Conservation (phyloP, 2,113 vertebrate genomes). For the Zosterops lateralis region DNA sequence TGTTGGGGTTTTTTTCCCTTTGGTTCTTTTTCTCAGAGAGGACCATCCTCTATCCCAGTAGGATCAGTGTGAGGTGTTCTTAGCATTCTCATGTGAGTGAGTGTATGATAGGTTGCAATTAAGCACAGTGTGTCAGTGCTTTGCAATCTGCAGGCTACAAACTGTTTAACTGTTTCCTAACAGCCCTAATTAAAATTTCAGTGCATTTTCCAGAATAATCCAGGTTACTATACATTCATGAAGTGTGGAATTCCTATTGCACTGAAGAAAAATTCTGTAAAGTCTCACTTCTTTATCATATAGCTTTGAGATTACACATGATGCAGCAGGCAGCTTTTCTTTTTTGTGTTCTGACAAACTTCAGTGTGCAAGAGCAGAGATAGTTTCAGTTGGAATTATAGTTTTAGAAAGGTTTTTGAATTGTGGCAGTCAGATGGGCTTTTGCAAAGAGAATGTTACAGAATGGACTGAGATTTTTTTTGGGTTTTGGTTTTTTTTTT, state of each 20-base stretch:
- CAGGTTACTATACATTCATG: rapidly evolving
- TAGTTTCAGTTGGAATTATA: background rate
- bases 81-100: background rate
- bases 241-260: background rate
- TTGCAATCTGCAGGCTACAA: background rate
- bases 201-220: background rate
- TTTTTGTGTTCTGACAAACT: background rate
- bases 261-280: background rate
- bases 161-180: background rate
- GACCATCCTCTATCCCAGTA: background rate
- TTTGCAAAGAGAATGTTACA: background rate
- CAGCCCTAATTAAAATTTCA: background rate
- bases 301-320: background rate
- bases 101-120: background rate
- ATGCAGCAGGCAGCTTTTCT: background rate
- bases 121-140: background rate
- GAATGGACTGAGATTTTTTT: background rate
- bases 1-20: rapidly evolving
- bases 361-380: background rate
- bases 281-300: background rate
- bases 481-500: background rate
- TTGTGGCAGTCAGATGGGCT: background rate
- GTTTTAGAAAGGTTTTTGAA: background rate
- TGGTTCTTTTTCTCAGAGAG: background rate
- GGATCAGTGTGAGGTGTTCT: background rate